A percentile compares a stretch with the other conserved stretches of the same genome.
Conservation (phyloP, 2,113 vertebrate species). For the Colinus virginianus region DNA sequence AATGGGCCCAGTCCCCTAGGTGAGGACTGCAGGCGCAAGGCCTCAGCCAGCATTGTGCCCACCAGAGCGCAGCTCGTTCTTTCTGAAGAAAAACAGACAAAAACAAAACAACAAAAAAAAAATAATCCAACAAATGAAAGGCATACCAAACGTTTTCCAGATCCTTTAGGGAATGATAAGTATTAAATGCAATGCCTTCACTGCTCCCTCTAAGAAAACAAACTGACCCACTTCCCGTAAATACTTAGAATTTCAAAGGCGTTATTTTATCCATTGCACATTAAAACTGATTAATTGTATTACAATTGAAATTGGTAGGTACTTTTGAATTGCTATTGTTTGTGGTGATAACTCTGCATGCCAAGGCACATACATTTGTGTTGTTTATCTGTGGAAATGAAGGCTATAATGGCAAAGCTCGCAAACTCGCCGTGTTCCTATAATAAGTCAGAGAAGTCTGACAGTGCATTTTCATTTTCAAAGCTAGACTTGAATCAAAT, state of each 20-base stretch:
- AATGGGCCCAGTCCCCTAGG: too few relatives aligned
- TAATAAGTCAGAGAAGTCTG: not conserved
- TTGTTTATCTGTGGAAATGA: not conserved
- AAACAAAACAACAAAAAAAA: not conserved
- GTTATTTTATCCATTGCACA: not conserved
- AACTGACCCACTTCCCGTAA: not conserved
- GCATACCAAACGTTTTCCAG: not conserved
- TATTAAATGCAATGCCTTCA: not conserved
- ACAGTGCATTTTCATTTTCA: not conserved
- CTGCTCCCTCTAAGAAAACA: slow-evolving; percentile 14
- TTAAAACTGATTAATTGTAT: not conserved
- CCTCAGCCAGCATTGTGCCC: not conserved
- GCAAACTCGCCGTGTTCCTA: not conserved
- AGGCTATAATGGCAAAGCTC: not conserved
- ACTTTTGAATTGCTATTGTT: slow-evolving; percentile 7
- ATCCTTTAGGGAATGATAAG: slow-evolving; percentile 4
- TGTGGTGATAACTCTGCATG: not conserved
- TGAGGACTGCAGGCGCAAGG: not conserved
- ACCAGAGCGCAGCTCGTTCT: not conserved
- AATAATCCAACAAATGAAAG: not conserved
- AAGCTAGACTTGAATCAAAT: not conserved
- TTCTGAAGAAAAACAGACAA: not conserved
- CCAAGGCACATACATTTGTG: not conserved
- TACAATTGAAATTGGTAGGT: not conserved
- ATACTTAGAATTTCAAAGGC: not conserved